Percentiles rank a stretch among this genome's conserved stretches.
Evolutionary conservation across 1,140 invertebrate species (phyloP).

Genomic region (Drosophila kanapiae): DNA sequence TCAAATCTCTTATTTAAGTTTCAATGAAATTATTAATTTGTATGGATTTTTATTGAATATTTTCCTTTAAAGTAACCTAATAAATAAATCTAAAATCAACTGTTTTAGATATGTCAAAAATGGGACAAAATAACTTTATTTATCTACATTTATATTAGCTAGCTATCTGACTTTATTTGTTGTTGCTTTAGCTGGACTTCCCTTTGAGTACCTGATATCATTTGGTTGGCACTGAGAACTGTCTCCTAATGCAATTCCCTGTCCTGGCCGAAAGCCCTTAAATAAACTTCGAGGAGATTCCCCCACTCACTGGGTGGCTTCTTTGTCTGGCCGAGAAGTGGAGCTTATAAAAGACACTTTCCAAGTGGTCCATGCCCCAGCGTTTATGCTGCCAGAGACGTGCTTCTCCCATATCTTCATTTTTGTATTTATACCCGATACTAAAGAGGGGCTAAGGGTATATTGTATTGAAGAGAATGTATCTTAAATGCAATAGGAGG

Average conservation of each 20-base stretch:
- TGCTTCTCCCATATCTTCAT: slow-evolving; percentile 19
- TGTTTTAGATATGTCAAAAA: background rate
- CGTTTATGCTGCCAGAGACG: slow-evolving; percentile 48
- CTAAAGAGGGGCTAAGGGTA: background rate
- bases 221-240: slow-evolving; percentile 15
- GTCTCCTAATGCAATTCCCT: slow-evolving; percentile 35
- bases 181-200: background rate
- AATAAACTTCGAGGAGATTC: background rate
- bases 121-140: background rate
- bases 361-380: slow-evolving; percentile 48
- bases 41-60: background rate
- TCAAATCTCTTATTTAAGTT: background rate
- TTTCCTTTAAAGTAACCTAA: background rate
- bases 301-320: background rate
- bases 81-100: background rate
- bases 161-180: slow-evolving; percentile 14
- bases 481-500: background rate
- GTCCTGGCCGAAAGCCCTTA: slow-evolving; percentile 22
- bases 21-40: background rate
- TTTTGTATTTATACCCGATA: slow-evolving; percentile 1
- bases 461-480: background rate
- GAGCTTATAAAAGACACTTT: slow-evolving; percentile 55
- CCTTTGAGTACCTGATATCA: background rate
- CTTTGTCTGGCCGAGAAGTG: slow-evolving; percentile 42
- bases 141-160: slow-evolving; percentile 9